Evolutionary conservation across 1,140 invertebrate genomes (phyloP), one percentile per base, ranked within the genome.

Genomic region (Aphelenchoides avenae): DNA sequence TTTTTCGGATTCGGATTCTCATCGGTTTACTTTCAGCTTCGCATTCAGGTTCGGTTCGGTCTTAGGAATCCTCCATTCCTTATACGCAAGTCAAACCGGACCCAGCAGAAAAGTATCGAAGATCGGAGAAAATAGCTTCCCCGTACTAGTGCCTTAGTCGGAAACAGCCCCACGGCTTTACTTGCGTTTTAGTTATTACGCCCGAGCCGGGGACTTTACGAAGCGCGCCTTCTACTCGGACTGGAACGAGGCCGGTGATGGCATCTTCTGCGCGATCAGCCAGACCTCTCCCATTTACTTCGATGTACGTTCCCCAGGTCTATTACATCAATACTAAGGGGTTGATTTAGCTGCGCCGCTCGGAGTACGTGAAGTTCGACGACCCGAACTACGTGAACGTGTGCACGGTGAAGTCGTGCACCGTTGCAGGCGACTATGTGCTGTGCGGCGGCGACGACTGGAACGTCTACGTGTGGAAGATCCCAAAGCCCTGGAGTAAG

Each of bases 351-450:
- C 36, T 60, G n/a, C n/a, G 30, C 24, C 59, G 53, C 29, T 60
- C 57, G 18, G 57, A 60, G 30, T 61, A 61, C 24, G 26, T 60
- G 15, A n/a, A 64, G 11, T 84, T 1, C 81, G 83, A 22, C 84
- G 87, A 91, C 76, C 83, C 85, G 24, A 87, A 88, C 53, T 95
- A 94, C 77, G 92, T 90, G 66, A 94, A 94, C 77, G 91, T 89
- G 1, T 94, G 90, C 76, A 94, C 91, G 0, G 92, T 94, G 89
- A 95, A 95, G 79, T 91, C 88, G 56, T 92, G 89, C 71, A 87
- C 85, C 46, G 94, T 94, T 82, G 89, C 88, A n/a, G 91, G 90
- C 0, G 83, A 85, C 37, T 89, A 93, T 76, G 85, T 94, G 41
- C 77, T 93, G 13, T 91, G 89, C 3, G 91, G 85, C 60, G 93